These are phyloP conservation scores for Ceyx margarethae DNA, from an alignment of 2,113 vertebrate species.

Conservation along the genomic window DNA sequence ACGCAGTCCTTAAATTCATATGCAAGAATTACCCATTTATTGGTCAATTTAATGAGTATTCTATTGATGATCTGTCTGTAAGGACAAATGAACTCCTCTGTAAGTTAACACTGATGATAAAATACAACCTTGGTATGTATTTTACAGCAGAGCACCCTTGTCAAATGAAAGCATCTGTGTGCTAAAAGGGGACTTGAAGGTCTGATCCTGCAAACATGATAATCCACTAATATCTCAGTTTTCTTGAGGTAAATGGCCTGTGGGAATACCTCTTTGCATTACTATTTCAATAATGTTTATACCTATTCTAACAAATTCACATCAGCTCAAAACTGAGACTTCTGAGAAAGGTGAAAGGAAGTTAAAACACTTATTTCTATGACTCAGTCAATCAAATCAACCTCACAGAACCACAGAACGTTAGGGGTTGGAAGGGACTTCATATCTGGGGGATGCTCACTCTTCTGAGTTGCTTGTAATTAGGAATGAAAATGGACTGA, in stretches of 20 bases:
- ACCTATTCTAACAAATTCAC: neutral
- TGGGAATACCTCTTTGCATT: neutral
- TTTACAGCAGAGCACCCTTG: neutral
- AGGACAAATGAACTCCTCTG: neutral
- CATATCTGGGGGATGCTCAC: neutral
- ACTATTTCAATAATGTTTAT: neutral
- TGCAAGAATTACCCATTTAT: neutral
- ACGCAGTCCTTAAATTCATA: neutral
- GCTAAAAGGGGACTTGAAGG: neutral
- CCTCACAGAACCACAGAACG: no score
- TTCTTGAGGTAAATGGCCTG: neutral
- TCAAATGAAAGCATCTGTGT: neutral
- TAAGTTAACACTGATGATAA: neutral
- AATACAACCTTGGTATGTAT: neutral
- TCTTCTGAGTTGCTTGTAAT: neutral
- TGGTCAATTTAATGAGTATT: neutral
- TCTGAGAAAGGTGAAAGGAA: neutral
- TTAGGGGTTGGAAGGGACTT: no score
- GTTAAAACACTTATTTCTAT: neutral
- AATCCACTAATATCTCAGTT: neutral
- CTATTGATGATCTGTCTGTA: neutral
- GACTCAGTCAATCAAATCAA: neutral
- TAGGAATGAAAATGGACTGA: neutral
- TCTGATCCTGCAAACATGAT: neutral
- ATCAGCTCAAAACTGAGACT: neutral